Percentiles rank a stretch among this genome's conserved stretches.
Conservation (phyloP, 2,888 invertebrate genomes). For the Troides helena region DNA sequence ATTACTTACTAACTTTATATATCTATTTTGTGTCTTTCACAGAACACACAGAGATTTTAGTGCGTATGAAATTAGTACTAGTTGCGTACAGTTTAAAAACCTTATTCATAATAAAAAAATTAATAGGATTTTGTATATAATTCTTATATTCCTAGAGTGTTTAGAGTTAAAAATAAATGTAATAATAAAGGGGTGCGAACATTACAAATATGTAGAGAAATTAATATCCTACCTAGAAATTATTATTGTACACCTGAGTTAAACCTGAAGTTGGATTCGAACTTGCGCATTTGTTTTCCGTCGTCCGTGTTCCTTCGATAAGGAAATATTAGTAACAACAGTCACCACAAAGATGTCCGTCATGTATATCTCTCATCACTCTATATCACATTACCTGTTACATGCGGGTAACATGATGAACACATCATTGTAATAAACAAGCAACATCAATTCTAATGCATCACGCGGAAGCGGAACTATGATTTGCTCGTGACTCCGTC, state of each 20-base stretch:
- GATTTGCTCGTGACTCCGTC: conserved; percentile 32
- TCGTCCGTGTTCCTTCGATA: no score
- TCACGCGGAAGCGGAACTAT: conserved; percentile 33
- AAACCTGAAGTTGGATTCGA: no score
- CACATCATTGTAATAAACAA: conserved; percentile 22
- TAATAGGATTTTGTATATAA: background rate
- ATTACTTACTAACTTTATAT: background rate
- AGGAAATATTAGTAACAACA: no score
- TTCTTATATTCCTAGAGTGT: background rate
- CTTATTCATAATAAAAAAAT: background rate
- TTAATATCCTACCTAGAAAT: no score
- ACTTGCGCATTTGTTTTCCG: no score
- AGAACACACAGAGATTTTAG: background rate
- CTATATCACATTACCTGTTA: background rate
- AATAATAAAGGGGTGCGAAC: no score
- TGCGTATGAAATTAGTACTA: background rate
- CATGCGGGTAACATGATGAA: background rate
- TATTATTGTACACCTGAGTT: no score
- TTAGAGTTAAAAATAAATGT: no score
- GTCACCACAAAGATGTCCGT: background rate
- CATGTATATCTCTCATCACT: background rate
- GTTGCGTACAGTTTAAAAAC: background rate
- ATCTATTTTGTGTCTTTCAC: background rate
- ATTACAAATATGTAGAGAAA: no score
- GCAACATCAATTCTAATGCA: conserved; percentile 28